Base-by-base conservation (phyloP, 2,888 invertebrate genomes). In the Nephrotoma guestfalica region DNA sequence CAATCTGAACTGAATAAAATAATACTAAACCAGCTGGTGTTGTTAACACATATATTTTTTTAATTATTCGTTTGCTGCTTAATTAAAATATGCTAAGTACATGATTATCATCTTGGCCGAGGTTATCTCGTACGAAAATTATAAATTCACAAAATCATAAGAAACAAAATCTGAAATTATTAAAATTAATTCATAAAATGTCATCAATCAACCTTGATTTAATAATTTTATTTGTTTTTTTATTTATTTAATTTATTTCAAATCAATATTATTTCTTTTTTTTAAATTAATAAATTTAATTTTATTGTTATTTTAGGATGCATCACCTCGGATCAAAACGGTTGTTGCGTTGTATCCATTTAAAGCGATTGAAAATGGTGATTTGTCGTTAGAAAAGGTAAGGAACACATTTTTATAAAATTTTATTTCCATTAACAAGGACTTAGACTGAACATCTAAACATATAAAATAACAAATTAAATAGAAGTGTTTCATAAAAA, bases 281-380 rank as follows among this genome's bases (percentile, higher is more conserved):
- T 30, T 30, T 30, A 30, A 85, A 84, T 43, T 41, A 87, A 86
- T n/a, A 41, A 45, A 45, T 71, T 86, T 86, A 30, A 30, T 87
- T 84, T 87, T 87, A 88, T 88, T 88, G 41, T n/a, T 45, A 51
- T 88, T 93, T 88, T 92, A 95, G 94, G 95, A 95, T 89, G 96
- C 90, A 88, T 91, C 91, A 41, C 91, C 90, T 87, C 94, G 95
- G 91, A 93, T 94, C 88, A 97, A 96, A 93, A 93, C 96, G 87
- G 97, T 97, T 86, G 96, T 97, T 88, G 97, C 97, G 86, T 92
- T 97, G 83, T 97, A 97, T 92, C 96, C 97, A 88, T 97, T 97
- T 91, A 96, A 96, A 92, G 97, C 97, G 86, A 96, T 97, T 89
- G 97, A 97, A 93, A 95, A 94, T 88, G 97, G 97, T 86, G 97